phyloP scores from a whole-genome alignment of 2,888 invertebrate genomes.

The Scrobipalpa atriplicella region DNA sequence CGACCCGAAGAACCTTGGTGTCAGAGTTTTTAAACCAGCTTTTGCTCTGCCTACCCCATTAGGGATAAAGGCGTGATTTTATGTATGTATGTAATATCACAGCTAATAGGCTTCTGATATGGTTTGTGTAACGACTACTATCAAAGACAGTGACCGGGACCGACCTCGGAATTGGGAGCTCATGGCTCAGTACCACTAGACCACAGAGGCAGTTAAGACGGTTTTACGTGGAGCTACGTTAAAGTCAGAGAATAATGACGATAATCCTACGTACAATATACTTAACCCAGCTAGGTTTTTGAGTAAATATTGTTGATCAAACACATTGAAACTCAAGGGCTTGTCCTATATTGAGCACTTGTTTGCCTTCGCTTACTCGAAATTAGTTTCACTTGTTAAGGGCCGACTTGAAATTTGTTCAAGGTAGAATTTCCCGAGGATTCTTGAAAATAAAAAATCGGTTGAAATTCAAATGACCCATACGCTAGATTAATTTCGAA shows the following conservation, averaged over 20 bases:
- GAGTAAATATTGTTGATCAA: conserved; percentile 40
- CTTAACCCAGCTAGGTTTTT: conserved; percentile 46
- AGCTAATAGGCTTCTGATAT: too few species aligned
- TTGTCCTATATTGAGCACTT: conserved; percentile 52
- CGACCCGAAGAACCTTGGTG: too few species aligned
- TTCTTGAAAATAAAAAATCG: conserved; percentile 5
- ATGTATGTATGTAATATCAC: too few species aligned
- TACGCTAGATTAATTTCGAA: conserved; percentile 25
- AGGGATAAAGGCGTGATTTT: too few species aligned
- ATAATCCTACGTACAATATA: conserved; percentile 49
- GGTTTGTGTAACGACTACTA: too few species aligned
- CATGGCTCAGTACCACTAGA: too few species aligned
- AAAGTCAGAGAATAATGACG: too few species aligned
- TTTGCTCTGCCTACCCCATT: too few species aligned
- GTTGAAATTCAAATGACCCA: conserved; percentile 17
- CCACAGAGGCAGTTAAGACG: too few species aligned
- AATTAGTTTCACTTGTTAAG: conserved; percentile 51
- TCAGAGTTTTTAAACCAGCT: too few species aligned
- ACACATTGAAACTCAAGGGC: conserved; percentile 65
- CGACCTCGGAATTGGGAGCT: too few species aligned
- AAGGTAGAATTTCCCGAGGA: conserved; percentile 30
- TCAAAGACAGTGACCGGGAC: neutral
- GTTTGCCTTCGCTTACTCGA: conserved; percentile 48
- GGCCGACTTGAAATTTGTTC: conserved; percentile 44
- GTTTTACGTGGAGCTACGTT: too few species aligned